Percentiles rank a stretch among this genome's conserved stretches.
Conservation (phyloP, 2,888 invertebrate species). For the Bombylius discolor region DNA sequence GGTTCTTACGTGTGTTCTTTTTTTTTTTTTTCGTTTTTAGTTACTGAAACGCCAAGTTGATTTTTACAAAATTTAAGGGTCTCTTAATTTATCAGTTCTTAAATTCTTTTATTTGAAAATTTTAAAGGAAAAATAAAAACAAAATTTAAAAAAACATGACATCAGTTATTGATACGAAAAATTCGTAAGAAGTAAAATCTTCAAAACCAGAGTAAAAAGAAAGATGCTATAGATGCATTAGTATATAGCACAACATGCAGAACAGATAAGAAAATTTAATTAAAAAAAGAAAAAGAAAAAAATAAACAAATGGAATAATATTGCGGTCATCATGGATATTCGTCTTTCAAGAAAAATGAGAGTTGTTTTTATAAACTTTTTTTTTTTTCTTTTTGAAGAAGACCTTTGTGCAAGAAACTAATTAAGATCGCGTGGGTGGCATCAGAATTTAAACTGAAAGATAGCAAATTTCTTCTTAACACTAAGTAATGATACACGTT, state of each 20-base stretch:
- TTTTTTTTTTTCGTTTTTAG: background rate
- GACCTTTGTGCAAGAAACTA: conserved; percentile 6
- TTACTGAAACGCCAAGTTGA: conserved; percentile 5
- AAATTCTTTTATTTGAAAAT: background rate
- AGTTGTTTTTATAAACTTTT: background rate
- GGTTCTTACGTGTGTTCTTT: too few species aligned
- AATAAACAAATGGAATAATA: too few species aligned
- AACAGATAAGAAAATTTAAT: too few species aligned
- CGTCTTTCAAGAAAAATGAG: too few species aligned
- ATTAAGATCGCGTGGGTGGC: conserved; percentile 18
- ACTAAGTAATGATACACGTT: conserved; percentile 14
- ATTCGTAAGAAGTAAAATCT: background rate
- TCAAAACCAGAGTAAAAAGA: too few species aligned
- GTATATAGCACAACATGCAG: too few species aligned
- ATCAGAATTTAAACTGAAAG: conserved; percentile 16
- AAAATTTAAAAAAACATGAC: too few species aligned
- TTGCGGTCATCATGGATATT: background rate
- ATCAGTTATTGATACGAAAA: background rate
- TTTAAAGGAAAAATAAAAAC: too few species aligned
- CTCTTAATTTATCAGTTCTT: conserved; percentile 10
- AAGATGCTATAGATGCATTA: too few species aligned
- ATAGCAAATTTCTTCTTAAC: conserved; percentile 18
- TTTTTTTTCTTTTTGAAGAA: background rate
- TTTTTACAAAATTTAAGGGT: conserved; percentile 6
- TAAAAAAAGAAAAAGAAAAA: too few species aligned